Evolutionary conservation across 2,797 vertebrate genomes (phyloP).

Genomic region (Pseudochirops cupreus): DNA sequence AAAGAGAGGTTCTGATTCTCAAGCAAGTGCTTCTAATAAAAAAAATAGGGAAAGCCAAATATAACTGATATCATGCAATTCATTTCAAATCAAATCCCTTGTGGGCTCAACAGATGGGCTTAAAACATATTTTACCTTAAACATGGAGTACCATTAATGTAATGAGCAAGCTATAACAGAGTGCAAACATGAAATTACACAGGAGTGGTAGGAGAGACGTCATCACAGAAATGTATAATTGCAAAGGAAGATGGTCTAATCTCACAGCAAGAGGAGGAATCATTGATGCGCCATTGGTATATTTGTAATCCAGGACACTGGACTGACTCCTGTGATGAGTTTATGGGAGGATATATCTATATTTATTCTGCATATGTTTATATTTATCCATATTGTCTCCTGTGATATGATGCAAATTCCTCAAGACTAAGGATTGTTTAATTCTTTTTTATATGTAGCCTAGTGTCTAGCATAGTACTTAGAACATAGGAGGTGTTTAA

Average conservation of each 20-base stretch:
- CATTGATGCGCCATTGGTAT: not conserved
- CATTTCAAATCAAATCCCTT: not conserved
- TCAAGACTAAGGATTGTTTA: not conserved
- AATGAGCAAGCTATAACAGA: not conserved
- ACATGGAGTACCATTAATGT: not conserved
- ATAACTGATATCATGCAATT: not conserved
- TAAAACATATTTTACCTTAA: not conserved
- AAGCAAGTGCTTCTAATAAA: not conserved
- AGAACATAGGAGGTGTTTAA: not conserved
- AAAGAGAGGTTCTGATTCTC: not conserved
- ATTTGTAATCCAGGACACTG: not conserved
- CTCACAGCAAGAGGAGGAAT: not conserved
- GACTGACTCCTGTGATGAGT: not conserved
- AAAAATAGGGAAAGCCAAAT: not conserved
- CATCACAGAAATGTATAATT: not conserved
- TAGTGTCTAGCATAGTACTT: not conserved
- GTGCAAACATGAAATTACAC: not conserved
- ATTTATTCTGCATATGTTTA: not conserved
- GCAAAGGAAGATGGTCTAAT: not conserved
- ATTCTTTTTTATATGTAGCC: not conserved
- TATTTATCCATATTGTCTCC: not conserved
- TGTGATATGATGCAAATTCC: not conserved
- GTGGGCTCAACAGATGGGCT: not conserved
- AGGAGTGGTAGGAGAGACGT: not conserved
- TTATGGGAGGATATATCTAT: not conserved